Evolutionary conservation across 2,888 invertebrate genomes (phyloP).

Genomic region (Saturnia pavonia): DNA sequence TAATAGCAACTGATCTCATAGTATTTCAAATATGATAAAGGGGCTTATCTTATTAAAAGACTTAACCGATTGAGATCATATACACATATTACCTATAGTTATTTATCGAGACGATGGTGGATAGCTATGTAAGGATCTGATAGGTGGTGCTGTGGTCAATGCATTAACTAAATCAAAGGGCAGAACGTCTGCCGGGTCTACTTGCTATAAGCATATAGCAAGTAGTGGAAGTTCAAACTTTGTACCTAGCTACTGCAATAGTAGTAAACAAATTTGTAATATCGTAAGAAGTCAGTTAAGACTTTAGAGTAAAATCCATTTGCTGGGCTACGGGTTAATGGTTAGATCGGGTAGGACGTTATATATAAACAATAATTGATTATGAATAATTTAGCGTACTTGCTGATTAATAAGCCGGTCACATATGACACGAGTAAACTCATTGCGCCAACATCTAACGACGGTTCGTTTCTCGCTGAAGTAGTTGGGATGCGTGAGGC

Average conservation of each 20-base stretch:
- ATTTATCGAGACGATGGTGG: no score
- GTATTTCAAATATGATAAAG: no score
- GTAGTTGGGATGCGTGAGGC: conserved; percentile 87
- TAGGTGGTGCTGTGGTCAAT: no score
- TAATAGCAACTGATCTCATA: no score
- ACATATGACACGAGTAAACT: conserved; percentile 92
- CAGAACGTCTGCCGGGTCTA: no score
- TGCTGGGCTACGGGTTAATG: background rate
- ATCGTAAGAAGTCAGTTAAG: background rate
- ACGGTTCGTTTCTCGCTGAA: conserved; percentile 87
- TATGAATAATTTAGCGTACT: conserved; percentile 35
- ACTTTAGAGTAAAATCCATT: no score
- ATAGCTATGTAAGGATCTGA: no score
- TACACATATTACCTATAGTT: no score
- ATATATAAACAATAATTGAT: background rate
- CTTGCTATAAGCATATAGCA: no score
- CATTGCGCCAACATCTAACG: conserved; percentile 95
- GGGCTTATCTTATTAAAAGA: no score
- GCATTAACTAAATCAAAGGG: no score
- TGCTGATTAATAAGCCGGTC: conserved; percentile 89
- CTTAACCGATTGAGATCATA: no score
- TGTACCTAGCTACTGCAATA: background rate
- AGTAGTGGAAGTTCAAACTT: background rate
- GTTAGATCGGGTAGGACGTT: background rate
- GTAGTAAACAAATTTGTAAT: background rate